Conservation (phyloP, 2,888 invertebrate species). For the Lasioglossum oenotherae region DNA sequence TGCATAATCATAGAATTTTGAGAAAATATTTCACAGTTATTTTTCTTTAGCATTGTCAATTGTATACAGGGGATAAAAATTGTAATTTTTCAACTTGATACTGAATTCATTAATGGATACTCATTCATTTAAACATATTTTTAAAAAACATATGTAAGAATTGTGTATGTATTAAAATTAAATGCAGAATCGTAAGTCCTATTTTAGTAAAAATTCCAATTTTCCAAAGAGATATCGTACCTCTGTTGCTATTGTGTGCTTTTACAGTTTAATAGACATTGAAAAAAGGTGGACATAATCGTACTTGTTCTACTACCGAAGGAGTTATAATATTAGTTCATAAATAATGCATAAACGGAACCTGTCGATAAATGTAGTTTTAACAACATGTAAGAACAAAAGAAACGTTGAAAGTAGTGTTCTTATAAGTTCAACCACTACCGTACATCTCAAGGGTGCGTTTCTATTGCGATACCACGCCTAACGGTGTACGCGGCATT, state of each 20-base stretch:
- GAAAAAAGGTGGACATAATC: not conserved
- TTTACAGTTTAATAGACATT: not conserved
- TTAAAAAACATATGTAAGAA: too few relatives aligned
- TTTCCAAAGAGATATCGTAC: not conserved
- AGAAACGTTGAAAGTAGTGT: not conserved
- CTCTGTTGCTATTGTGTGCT: not conserved
- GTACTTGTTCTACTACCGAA: not conserved
- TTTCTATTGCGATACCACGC: slow-evolving; percentile 61
- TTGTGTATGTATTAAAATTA: too few relatives aligned
- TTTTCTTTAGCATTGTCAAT: not conserved
- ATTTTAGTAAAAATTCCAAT: not conserved
- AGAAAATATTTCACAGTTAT: not conserved
- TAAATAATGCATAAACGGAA: not conserved
- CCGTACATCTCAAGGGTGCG: slow-evolving; percentile 59
- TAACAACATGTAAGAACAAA: slow-evolving; percentile 18
- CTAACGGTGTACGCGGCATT: slow-evolving; percentile 52
- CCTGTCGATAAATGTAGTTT: not conserved
- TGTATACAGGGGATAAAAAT: too few relatives aligned
- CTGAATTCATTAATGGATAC: too few relatives aligned
- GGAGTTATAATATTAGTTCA: not conserved
- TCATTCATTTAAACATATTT: too few relatives aligned
- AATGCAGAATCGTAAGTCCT: not conserved
- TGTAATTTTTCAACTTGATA: too few relatives aligned
- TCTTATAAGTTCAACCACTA: slow-evolving; percentile 36
- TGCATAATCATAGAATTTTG: not conserved